Conservation (phyloP, 2,888 invertebrate species). For the Ophion costatus region DNA sequence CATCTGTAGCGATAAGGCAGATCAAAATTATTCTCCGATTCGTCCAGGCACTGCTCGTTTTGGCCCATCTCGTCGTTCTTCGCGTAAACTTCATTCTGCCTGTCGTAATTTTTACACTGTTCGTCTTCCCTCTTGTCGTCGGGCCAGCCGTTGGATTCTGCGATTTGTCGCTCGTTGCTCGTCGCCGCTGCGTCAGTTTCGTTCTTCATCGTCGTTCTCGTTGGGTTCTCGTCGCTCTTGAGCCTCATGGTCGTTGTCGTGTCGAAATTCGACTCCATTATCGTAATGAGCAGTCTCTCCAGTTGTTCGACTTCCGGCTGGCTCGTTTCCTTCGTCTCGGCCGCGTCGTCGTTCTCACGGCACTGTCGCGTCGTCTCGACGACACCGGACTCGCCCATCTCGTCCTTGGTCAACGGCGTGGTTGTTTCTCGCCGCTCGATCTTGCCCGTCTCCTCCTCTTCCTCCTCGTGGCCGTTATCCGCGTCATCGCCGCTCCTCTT, state of each 20-base stretch:
- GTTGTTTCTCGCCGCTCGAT: conserved; percentile 32
- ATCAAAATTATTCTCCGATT: conserved; percentile 52
- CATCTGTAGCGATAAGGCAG: conserved; percentile 76
- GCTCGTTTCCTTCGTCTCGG: conserved; percentile 64
- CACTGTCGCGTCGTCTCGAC: neutral
- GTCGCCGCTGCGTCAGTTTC: neutral
- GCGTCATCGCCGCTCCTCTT: conserved; percentile 36
- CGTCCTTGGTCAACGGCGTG: conserved; percentile 28
- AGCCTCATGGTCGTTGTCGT: conserved; percentile 44
- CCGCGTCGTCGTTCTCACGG: conserved; percentile 11
- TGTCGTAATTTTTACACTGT: conserved; percentile 47
- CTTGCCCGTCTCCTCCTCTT: conserved; percentile 1
- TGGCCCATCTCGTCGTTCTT: conserved; percentile 35
- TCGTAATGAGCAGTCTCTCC: conserved; percentile 77
- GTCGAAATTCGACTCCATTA: conserved; percentile 78
- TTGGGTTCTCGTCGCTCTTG: conserved; percentile 35
- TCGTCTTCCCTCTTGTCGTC: conserved; percentile 35
- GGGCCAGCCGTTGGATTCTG: conserved; percentile 2
- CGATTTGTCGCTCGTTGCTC: neutral
- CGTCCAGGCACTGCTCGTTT: conserved; percentile 23
- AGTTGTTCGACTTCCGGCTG: conserved; percentile 79
- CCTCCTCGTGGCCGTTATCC: conserved; percentile 36
- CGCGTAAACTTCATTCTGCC: conserved; percentile 3
- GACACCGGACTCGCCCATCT: conserved; percentile 19
- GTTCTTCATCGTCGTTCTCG: conserved; percentile 13